Evolutionary conservation across 1,140 invertebrate genomes (phyloP), one percentile per base, ranked within the genome.

Genomic region (Scaptomyza montana): DNA sequence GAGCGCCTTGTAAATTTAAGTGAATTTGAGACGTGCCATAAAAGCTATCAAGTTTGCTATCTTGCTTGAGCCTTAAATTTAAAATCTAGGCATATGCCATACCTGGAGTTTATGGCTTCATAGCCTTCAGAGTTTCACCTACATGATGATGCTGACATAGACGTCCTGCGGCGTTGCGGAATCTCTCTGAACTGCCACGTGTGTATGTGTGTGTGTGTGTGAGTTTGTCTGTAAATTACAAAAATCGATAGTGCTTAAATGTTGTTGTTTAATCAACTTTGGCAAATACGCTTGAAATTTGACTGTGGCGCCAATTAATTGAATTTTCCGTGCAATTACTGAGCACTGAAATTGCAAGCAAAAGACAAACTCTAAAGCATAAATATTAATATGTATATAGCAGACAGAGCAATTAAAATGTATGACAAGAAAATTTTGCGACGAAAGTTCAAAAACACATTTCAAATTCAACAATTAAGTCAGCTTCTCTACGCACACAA

Each of bases 341-440:
- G 28, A 62, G 59, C 78, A 62, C 30, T 21, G 41, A 7, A 30
- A 30, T 30, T 30, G 30, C 30, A 7, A 43, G 39, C 28, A 13
- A 53, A 19, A n/a, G n/a, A 46, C 63, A 65, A 87, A 78, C 68
- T 82, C 49, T 66, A 55, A 51, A 51, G 59, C 82, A 87, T 82
- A 87, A 78, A 87, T 89, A 77, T 89, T 79, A 78, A 87, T 77
- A 64, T 64, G 19, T 49, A 53, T 53, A 68, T 62, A 33, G 55
- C 30, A n/a, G n/a, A n/a, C n/a, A n/a, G 25, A 47, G 60, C 81
- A 86, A 85, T 85, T 74, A 86, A 86, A 86, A 80, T 74, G 74
- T 85, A 85, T 87, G 82, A 89, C 82, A 87, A 73, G 71, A 46
- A 87, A 87, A 89, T 82, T 87, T 82, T 89, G 78, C 76, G 50